Evolutionary conservation across 2,888 invertebrate species (phyloP), one percentile per base, ranked within the genome.

Genomic region (Timema cristinae): DNA sequence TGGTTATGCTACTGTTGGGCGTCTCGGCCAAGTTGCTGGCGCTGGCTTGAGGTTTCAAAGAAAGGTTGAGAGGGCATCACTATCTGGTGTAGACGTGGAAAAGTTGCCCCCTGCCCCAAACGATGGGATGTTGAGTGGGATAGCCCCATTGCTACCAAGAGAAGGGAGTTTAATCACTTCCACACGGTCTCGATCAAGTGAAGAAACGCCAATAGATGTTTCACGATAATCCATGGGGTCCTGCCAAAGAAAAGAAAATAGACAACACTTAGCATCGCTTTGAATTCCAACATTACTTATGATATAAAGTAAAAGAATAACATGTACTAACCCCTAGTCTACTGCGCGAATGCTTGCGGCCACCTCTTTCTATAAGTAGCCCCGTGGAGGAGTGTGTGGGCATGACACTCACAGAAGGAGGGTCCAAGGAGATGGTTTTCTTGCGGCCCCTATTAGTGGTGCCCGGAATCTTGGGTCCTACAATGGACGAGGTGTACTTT

Each of bases 361-460:
- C 82, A 75, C 83, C 81, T 70, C 84, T 81, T 75, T 86, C 86
- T 75, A 86, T 82, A 77, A 85, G 81, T 76, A 86, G 79, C 63
- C 82, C 82, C 6, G 82, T 81, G 75, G 81, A 79, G 72, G 81
- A 79, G 66, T 80, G 82, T 2, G 86, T 84, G 56, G 86, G 85
- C 79, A 86, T 85, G 69, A 87, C 84, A 78, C 86, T 87, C 67
- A 87, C 86, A 67, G 84, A 85, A 75, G 90, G 89, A 75, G 93
- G 92, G 84, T 94, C 93, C 78, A 94, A 83, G 0, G 93, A 94
- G 80, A 94, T 94, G 69, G 94, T 94, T 86, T 94, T 94, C 86
- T 94, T 94, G 73, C 94, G 87, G 72, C 94, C 94, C 69, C 93
- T 87, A 79, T 92, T 93, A 77, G 93, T 93, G 75, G 91, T 91